Evolutionary conservation across 2,113 vertebrate genomes (phyloP).

Genomic region (Zosterops borbonicus): DNA sequence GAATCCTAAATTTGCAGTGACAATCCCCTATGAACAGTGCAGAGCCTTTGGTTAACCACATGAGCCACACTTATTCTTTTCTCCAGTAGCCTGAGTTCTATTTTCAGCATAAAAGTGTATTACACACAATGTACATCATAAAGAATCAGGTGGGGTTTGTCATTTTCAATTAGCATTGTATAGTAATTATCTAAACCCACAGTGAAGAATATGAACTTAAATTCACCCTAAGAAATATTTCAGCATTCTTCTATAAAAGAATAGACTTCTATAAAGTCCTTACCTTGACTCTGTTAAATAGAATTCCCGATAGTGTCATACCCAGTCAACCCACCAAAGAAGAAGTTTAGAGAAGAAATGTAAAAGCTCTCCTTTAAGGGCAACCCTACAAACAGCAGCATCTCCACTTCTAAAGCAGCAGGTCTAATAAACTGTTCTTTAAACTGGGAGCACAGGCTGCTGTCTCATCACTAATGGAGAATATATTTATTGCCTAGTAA

Average conservation of each 20-base stretch:
- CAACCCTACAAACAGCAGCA: background rate
- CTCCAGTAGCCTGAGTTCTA: background rate
- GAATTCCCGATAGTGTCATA: background rate
- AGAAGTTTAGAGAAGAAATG: background rate
- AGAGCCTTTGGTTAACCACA: background rate
- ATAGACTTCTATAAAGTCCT: background rate
- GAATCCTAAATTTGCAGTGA: background rate
- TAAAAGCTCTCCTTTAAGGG: background rate
- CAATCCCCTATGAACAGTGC: background rate
- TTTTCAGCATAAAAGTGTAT: background rate
- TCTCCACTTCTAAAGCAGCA: background rate
- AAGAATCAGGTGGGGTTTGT: background rate
- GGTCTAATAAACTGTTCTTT: background rate
- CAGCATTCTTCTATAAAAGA: background rate
- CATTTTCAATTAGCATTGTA: background rate
- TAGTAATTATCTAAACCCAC: background rate
- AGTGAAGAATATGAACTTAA: background rate
- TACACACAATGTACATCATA: background rate
- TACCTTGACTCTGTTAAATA: background rate
- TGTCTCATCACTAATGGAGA: background rate
- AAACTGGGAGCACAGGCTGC: background rate
- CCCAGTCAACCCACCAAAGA: background rate
- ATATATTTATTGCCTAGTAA: background rate
- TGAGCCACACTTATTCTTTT: background rate
- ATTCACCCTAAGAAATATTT: background rate